Evolutionary conservation across 2,113 vertebrate genomes (phyloP).

Genomic region (Balaeniceps rex): DNA sequence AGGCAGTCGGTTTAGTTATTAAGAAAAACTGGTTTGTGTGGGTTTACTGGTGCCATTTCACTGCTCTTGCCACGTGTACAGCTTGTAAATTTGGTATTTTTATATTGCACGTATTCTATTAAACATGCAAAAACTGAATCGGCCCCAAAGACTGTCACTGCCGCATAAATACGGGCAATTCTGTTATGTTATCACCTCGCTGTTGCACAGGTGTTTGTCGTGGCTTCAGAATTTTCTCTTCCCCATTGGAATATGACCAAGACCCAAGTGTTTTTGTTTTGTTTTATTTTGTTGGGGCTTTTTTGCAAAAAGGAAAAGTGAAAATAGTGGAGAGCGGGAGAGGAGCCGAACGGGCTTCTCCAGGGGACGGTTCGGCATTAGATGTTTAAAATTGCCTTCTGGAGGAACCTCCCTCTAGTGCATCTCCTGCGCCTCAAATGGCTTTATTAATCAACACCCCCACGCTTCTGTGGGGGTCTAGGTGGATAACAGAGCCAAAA

Average conservation of each 20-base stretch:
- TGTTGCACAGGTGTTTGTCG: neutral
- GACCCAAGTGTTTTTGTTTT: neutral
- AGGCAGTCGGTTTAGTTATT: neutral
- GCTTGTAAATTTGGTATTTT: neutral
- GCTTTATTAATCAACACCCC: neutral
- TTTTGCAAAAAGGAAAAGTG: too few species aligned
- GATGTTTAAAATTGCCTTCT: neutral
- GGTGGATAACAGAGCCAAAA: neutral
- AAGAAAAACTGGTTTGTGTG: neutral
- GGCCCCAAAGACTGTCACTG: neutral
- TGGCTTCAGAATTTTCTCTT: neutral
- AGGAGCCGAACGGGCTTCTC: neutral
- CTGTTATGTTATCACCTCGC: neutral
- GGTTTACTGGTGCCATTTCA: neutral
- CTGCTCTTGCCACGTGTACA: neutral
- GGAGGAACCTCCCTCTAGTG: neutral
- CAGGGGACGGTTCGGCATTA: neutral
- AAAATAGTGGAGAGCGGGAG: neutral
- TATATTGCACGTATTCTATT: neutral
- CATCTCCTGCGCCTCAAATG: neutral
- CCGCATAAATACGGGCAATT: neutral
- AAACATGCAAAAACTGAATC: neutral
- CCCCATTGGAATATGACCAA: neutral
- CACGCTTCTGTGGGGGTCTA: rapidly evolving
- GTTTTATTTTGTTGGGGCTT: neutral